These are phyloP conservation scores for Acanthis flammea DNA, from an alignment of 2,797 vertebrate species.

Conservation along the genomic window DNA sequence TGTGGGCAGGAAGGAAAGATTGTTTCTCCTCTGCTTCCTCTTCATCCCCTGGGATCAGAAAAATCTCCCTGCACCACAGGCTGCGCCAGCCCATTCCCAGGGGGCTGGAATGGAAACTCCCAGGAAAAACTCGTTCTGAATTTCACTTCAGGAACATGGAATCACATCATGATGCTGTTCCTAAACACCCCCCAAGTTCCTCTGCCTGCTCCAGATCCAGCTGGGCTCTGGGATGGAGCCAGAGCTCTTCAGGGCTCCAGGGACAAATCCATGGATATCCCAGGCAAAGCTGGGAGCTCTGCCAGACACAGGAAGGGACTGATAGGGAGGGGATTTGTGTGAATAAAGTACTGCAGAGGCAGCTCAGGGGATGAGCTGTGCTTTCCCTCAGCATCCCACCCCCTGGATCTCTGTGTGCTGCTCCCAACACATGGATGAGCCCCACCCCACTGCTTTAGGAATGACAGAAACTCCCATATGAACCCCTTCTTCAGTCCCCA, in stretches of 20 bases:
- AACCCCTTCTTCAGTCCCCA: fast-evolving
- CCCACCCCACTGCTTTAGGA: neutral
- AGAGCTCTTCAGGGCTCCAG: neutral
- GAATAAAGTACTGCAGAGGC: neutral
- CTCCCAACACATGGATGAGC: neutral
- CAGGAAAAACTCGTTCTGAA: neutral
- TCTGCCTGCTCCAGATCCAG: neutral
- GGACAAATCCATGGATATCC: neutral
- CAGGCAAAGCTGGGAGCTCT: neutral
- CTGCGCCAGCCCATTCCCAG: neutral
- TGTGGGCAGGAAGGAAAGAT: constrained; percentile 53
- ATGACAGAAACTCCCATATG: neutral
- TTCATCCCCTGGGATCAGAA: neutral
- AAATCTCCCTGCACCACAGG: neutral
- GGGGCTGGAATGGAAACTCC: neutral
- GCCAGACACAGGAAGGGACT: neutral
- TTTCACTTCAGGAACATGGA: neutral
- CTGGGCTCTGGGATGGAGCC: neutral
- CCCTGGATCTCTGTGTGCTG: neutral
- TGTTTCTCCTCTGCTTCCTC: neutral
- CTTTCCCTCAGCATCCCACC: neutral
- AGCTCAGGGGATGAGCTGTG: neutral
- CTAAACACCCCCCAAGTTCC: neutral
- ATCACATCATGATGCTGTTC: neutral
- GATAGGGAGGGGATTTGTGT: neutral